A percentile compares a stretch with the other conserved stretches of the same genome.
phyloP scores from a whole-genome alignment of 1,140 invertebrate genomes.

The Brachionus rotundiformis region DNA sequence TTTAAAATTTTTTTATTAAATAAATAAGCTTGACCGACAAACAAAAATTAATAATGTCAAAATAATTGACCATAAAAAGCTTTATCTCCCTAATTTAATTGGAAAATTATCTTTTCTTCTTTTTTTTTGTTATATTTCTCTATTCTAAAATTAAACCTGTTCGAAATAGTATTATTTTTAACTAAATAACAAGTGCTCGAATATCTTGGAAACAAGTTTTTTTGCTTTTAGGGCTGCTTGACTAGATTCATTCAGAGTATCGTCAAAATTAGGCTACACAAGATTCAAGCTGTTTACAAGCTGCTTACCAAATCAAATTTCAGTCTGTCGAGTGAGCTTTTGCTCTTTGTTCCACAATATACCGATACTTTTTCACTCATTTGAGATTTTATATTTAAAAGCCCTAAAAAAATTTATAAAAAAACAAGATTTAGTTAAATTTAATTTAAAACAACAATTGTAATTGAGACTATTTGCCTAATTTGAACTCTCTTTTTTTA shows the following conservation, averaged over 20 bases:
- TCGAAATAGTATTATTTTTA: background rate
- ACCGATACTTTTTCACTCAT: background rate
- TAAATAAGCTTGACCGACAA: conserved; percentile 42
- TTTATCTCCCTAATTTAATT: background rate
- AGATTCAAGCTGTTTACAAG: conserved; percentile 21
- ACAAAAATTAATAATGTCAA: conserved; percentile 16
- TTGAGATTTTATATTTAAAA: conserved; percentile 6
- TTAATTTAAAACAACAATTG: background rate
- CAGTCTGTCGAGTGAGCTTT: conserved; percentile 30
- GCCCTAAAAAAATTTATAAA: background rate
- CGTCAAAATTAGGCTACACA: conserved; percentile 14
- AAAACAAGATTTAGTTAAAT: conserved; percentile 7
- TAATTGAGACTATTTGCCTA: background rate
- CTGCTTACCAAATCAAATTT: conserved; percentile 38
- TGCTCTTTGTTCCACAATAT: background rate
- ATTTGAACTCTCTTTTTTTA: background rate
- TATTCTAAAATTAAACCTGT: background rate
- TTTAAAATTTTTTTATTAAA: conserved; percentile 7
- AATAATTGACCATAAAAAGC: conserved; percentile 39
- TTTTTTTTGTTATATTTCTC: too few relatives aligned
- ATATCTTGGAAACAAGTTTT: conserved; percentile 41
- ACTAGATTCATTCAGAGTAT: background rate
- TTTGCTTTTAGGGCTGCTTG: background rate
- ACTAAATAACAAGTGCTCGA: background rate
- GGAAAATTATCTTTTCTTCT: conserved; percentile 33